Base-by-base conservation (phyloP, 2,113 vertebrate genomes). In the Gadus macrocephalus region DNA sequence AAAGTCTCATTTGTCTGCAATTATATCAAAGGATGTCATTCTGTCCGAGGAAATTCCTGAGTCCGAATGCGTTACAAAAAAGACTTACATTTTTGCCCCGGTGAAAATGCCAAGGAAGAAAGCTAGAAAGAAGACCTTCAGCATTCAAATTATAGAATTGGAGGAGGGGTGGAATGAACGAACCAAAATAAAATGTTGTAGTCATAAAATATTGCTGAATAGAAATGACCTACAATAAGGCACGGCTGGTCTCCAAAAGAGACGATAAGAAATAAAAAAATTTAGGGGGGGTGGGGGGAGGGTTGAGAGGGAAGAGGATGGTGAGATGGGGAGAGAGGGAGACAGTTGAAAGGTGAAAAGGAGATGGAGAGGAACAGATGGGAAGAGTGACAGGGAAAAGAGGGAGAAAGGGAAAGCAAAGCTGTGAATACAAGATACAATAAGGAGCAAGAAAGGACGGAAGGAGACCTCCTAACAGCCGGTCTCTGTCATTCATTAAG, bases 391-490 rank as follows among this genome's bases (percentile, higher is more conserved):
- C 16, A n/a, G 31, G 25, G 25, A 15, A 64, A n/a, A 35, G 28
- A 55, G 61, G 58, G 73, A 70, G 68, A 76, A 59, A 70, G 69
- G 71, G 78, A 68, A 68, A 53, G 42, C 42, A 49, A 49, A 49
- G 42, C 42, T 22, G 63, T 64, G 77, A 79, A 74, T 62, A 65
- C 12, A 17, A 35, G 53, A 69, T 59, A 6, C n/a, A 61, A 15
- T 6, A 20, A 15, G 15, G 27, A 12, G 27, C 14, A 6, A n/a
- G 55, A 7, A 19, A 62, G 19, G 60, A 14, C 11, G n/a, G 19
- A 25, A 58, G 60, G 60, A 22, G 42, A 49, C 42, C 42, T 12
- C 42, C 12, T 14, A 9, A 49, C 9, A 49, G 8, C 42, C 8
- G 42, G 42, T 14, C 9, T 49, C 42, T 49, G 42, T 49, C 12